Evolutionary conservation across 2,888 invertebrate genomes (phyloP), one percentile per base, ranked within the genome.

Genomic region (Drosophila basisetae): DNA sequence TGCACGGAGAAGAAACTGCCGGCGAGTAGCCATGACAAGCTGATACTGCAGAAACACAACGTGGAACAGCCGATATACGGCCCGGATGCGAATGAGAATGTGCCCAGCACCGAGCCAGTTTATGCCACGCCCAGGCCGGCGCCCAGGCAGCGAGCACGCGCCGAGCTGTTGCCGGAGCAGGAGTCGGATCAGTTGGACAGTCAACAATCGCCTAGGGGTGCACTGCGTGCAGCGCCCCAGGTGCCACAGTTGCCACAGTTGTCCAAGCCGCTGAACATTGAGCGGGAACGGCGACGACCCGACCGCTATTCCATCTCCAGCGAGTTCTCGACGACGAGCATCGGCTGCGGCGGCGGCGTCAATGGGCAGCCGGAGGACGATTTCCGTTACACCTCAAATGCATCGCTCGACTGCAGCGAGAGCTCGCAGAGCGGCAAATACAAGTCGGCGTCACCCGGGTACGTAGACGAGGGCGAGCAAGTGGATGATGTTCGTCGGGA

Each of bases 401-500:
- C 75, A 1, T 92, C 92, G 55, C 83, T 93, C 7, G 84, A 91
- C 54, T 90, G 86, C 53, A 91, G 84, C 69, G 91, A 91, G 50
- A 91, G 89, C 52, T 89, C 87, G 28, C 91, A 92, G 60, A 91
- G 87, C 80, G 85, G 84, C 76, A 93, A 92, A 78, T 93, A 89
- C 69, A 93, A 93, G 81, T 92, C 92, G 75, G 92, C 91, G 82
- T 92, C 93, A 82, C 93, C 93, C 66, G 92, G 93, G 93, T 93
- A 92, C 72, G 91, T 88, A 89, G 78, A 70, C 54, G 72, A 67
- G 61, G 52, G 50, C 50, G 66, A 73, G 35, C 59, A 65, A 13
- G 50, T 68, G 41, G 61, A 72, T 47, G 64, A 52, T 28, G 43
- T 58, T 49, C 54, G 43, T 41, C 68, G 41, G 49, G 74, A 59